Evolutionary conservation across 2,113 vertebrate genomes (phyloP).

Genomic region (Plecturocebus donacophilus): DNA sequence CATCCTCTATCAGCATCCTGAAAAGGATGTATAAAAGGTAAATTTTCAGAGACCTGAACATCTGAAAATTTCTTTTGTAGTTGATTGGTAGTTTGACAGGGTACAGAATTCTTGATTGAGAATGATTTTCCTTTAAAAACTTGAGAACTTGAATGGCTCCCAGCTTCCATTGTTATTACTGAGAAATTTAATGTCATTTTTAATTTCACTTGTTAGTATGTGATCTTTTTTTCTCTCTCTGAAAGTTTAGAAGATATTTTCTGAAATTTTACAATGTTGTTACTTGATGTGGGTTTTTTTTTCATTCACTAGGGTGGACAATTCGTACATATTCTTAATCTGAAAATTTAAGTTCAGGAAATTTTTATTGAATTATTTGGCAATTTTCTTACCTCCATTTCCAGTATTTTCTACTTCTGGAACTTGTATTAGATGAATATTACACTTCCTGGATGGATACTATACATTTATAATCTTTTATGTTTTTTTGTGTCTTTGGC

Average conservation of each 20-base stretch:
- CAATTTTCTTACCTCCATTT: not conserved
- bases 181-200: not conserved
- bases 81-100: not conserved
- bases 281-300: not conserved
- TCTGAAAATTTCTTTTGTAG: not conserved
- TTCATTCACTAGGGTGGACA: not conserved
- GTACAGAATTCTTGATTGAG: not conserved
- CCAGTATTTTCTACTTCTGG: not conserved
- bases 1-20: not conserved
- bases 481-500: not conserved
- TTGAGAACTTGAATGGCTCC: not conserved
- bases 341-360: not conserved
- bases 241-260: not conserved
- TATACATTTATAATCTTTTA: not conserved
- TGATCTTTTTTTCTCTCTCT: not conserved
- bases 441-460: not conserved
- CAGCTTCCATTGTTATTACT: not conserved
- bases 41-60: not conserved
- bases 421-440: not conserved
- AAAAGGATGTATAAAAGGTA: not conserved
- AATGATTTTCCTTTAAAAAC: constrained; percentile 7
- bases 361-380: not conserved
- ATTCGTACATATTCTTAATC: constrained; percentile 15
- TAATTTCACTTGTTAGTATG: not conserved
- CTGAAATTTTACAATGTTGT: not conserved